Conservation (phyloP, 2,113 vertebrate species). For the Neoarius graeffei region DNA sequence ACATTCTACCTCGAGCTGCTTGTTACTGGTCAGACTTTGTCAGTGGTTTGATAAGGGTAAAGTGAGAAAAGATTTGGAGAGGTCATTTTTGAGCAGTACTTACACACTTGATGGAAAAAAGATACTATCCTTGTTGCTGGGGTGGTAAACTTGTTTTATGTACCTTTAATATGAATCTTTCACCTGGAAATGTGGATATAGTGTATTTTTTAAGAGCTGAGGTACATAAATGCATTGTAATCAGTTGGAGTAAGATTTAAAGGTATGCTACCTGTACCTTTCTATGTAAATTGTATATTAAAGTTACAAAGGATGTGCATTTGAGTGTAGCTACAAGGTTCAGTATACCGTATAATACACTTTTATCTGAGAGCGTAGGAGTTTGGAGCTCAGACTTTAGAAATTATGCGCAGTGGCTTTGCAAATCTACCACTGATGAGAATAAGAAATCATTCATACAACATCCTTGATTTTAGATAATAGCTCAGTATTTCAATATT, state of each 20-base stretch:
- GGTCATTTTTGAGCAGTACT: neutral
- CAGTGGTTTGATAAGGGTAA: constrained; percentile 47
- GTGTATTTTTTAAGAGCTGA: neutral
- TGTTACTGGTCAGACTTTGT: constrained; percentile 44
- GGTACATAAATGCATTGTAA: neutral
- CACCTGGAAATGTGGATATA: neutral
- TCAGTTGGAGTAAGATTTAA: neutral
- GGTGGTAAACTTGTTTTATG: neutral
- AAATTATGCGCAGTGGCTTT: constrained; percentile 26
- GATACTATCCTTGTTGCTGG: neutral
- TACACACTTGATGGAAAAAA: neutral
- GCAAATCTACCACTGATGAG: constrained; percentile 49
- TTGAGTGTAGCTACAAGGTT: neutral
- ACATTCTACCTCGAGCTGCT: constrained; percentile 52
- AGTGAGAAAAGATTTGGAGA: constrained; percentile 25
- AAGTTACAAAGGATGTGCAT: neutral
- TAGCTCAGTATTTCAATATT: neutral
- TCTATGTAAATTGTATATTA: neutral
- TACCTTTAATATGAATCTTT: neutral
- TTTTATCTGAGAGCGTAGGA: neutral
- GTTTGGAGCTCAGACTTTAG: neutral
- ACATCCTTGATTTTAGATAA: constrained; percentile 32
- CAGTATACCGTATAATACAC: neutral
- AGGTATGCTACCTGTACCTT: neutral
- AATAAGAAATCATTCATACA: constrained; percentile 46